phyloP scores from a whole-genome alignment of 2,888 invertebrate species.

The Panzeria rudis region DNA sequence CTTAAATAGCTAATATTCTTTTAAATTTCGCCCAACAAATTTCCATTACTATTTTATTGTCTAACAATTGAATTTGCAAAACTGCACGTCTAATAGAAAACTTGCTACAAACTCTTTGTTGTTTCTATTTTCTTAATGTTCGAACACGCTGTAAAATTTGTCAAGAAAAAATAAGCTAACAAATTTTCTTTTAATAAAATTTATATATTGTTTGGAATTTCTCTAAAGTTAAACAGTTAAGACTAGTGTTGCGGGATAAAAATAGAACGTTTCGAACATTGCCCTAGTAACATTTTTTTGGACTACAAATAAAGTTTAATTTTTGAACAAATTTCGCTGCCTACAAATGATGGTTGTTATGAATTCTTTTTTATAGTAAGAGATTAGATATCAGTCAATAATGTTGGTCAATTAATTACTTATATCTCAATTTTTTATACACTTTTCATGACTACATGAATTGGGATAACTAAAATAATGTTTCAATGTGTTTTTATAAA shows the following conservation, averaged over 20 bases:
- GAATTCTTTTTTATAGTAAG: no score
- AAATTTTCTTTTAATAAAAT: conserved; percentile 28
- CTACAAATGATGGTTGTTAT: no score
- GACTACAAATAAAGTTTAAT: no score
- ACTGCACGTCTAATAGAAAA: conserved; percentile 15
- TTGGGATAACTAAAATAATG: no score
- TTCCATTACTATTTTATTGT: conserved; percentile 21
- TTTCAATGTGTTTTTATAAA: no score
- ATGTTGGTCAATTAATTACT: no score
- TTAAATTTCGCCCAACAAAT: not conserved
- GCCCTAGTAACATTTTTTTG: no score
- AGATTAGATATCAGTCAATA: no score
- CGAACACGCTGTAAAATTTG: conserved; percentile 10
- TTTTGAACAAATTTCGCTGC: no score
- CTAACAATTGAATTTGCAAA: conserved; percentile 6
- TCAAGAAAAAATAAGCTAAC: not conserved
- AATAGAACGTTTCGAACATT: no score
- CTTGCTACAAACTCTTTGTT: not conserved
- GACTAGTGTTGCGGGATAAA: not conserved
- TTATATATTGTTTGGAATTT: conserved; percentile 2
- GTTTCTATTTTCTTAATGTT: not conserved
- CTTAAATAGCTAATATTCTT: not conserved
- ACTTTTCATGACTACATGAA: no score
- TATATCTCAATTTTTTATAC: no score
- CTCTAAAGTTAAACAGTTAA: not conserved